phyloP scores from a whole-genome alignment of 2,113 vertebrate genomes.

The Trematocara nigrifrons region DNA sequence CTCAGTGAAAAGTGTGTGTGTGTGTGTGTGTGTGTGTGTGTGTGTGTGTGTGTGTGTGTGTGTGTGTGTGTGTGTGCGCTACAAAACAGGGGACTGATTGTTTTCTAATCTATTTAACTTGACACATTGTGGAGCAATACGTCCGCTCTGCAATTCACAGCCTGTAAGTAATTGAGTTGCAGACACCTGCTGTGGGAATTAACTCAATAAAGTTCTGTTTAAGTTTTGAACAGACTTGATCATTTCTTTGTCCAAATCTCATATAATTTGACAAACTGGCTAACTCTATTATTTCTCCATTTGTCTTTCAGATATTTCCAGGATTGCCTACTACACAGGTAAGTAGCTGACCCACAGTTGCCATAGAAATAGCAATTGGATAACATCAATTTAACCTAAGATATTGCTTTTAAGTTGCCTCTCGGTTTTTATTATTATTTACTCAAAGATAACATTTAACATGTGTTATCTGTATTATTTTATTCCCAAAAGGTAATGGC shows the following conservation, averaged over 20 bases:
- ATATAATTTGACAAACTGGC: background rate
- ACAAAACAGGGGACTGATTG: background rate
- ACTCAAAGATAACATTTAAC: background rate
- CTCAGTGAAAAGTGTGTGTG: background rate
- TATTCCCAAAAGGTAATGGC: background rate
- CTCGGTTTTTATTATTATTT: background rate
- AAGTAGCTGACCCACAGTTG: conserved; percentile 36
- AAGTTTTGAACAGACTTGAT: background rate
- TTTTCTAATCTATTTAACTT: background rate
- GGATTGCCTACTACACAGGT: conserved; percentile 84
- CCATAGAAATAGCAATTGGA: background rate
- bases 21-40: background rate
- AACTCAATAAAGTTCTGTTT: background rate
- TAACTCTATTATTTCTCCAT: conserved; percentile 33
- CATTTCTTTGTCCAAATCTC: background rate
- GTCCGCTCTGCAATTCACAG: background rate
- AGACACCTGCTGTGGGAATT: background rate
- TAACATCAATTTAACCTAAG: background rate
- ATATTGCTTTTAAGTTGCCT: background rate
- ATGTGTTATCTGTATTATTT: background rate
- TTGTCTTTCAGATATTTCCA: conserved; percentile 82
- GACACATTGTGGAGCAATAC: background rate
- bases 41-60: background rate
- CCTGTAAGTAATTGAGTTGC: background rate
- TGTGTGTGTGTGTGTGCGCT: background rate